Conservation (phyloP, 2,888 invertebrate species). For the Drosophila stalkeri region DNA sequence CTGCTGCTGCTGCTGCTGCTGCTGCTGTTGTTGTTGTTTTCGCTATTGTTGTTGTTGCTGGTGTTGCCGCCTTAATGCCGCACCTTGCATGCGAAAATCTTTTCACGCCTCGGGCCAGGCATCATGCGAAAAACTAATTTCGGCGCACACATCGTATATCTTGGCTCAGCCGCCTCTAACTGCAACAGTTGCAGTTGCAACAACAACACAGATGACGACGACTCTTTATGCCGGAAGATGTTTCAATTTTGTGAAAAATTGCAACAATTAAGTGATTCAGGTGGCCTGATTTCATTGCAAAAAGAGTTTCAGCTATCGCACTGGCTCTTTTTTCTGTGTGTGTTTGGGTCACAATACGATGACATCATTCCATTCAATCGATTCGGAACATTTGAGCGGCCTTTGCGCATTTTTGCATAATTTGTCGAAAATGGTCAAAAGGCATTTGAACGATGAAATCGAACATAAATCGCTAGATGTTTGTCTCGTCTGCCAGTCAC, state of each 20-base stretch:
- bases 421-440: conserved; percentile 75
- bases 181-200: background rate
- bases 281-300: conserved; percentile 71
- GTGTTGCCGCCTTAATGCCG: conserved; percentile 52
- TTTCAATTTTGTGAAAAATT: conserved; percentile 77
- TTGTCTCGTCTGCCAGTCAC: conserved; percentile 59
- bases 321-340: background rate
- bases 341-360: conserved; percentile 32
- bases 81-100: conserved; percentile 80
- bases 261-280: conserved; percentile 77
- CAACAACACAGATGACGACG: background rate
- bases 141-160: conserved; percentile 77
- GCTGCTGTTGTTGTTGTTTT: conserved; percentile 29
- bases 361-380: conserved; percentile 63
- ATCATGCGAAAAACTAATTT: conserved; percentile 79
- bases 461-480: conserved; percentile 65
- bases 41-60: conserved; percentile 33
- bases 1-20: conserved; percentile 26
- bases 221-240: conserved; percentile 70
- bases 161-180: conserved; percentile 25
- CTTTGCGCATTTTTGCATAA: conserved; percentile 65
- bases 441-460: conserved; percentile 58
- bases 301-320: conserved; percentile 5
- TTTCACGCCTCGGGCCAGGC: conserved; percentile 74
- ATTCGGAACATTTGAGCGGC: conserved; percentile 18